phyloP scores from a whole-genome alignment of 2,888 invertebrate genomes.

The Amiota mariae region DNA sequence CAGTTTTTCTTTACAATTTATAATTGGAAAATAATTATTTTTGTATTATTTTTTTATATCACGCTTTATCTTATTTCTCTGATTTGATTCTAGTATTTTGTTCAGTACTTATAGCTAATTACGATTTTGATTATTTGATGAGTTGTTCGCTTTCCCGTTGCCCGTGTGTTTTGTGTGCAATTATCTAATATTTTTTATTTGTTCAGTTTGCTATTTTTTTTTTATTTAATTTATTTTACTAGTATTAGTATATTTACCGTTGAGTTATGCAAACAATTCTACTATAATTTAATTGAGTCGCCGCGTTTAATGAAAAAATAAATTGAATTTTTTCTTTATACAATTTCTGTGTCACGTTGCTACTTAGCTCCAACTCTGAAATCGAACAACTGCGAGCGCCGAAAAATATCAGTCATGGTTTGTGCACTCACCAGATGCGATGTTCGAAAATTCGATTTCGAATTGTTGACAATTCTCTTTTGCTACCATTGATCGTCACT shows the following conservation, averaged over 20 bases:
- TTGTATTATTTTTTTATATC: neutral
- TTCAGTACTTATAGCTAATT: neutral
- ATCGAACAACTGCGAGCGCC: neutral
- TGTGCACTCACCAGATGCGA: too few relatives aligned
- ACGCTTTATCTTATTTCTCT: neutral
- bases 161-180: slow-evolving; percentile 10
- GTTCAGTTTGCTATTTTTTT: neutral
- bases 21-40: neutral
- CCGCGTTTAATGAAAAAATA: slow-evolving; percentile 5
- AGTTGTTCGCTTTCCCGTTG: neutral
- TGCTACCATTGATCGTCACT: too few relatives aligned
- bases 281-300: slow-evolving; percentile 2
- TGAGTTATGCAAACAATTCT: slow-evolving; percentile 8
- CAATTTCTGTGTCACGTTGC: slow-evolving; percentile 55
- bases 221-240: neutral
- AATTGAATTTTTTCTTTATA: slow-evolving; percentile 44
- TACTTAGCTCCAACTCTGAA: slow-evolving; percentile 58
- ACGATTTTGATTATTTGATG: neutral
- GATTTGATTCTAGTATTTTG: neutral
- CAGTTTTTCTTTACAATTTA: slow-evolving; percentile 1
- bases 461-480: too few relatives aligned
- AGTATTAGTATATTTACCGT: slow-evolving; percentile 19
- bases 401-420: too few relatives aligned
- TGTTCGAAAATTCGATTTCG: too few relatives aligned
- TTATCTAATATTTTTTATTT: slow-evolving; percentile 23